Base-by-base conservation (phyloP, 1,140 invertebrate genomes). In the Protaetia brevitarsis region DNA sequence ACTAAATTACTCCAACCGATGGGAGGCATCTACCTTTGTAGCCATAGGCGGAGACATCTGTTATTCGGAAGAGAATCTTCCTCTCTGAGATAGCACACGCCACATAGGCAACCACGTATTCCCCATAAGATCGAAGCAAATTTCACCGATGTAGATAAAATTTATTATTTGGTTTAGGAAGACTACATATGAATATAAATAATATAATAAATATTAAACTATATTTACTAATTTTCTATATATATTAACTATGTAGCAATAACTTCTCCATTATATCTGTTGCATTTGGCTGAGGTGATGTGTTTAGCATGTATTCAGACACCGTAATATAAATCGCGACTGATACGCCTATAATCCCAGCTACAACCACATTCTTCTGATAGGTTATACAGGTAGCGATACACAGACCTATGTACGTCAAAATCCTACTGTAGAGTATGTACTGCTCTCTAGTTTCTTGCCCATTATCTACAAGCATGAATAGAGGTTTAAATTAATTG, bases 371-470 rank as follows among this genome's bases (percentile, higher is more conserved):
- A 69, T 87, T 91, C 63, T 87, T 86, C 75, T 90, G 87, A 64
- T 92, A 89, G 71, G 92, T 91, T 34, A 92, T 92, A 71, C 86
- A 89, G 2, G 89, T 90, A 61, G 90, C 88, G 31, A 91, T 73
- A 70, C 87, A 89, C 21, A 93, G 81, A 13, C 91, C 91, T 61
- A 88, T 80, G 75, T 93, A 93, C 2, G 89, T 91, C 26, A 87
- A 78, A 76, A 92, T 91, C 64, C 91, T 80, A 7, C 87, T 84
- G 26, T 84, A 78, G 73, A 84, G 87, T 70, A 88, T 84, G 63
- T 75, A 79, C 10, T 72, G 70, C n/a, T 78, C 75, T 36, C 78
- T 79, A 63, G 78, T 72, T 64, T 79, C 77, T 11, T 72, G 71
- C 7, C n/a, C 30, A 34, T 36, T 13, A 66, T 68, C 63, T 69